Conservation (phyloP, 1,140 invertebrate genomes). For the Drosophila auraria region DNA sequence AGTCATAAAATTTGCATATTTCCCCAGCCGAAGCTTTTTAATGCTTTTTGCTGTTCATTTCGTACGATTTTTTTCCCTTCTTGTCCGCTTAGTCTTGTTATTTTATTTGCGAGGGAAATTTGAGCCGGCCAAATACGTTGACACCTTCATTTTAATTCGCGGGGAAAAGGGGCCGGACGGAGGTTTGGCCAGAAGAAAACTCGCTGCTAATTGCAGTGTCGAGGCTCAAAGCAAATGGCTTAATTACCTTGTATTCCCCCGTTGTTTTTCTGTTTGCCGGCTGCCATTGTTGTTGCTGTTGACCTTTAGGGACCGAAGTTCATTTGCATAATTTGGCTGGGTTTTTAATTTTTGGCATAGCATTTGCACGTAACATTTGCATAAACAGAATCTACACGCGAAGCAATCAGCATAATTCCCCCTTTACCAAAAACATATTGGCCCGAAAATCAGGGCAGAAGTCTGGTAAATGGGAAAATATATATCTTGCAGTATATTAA, state of each 20-base stretch:
- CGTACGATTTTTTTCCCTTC: not conserved
- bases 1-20: conserved; percentile 74
- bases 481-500: not conserved
- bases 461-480: not conserved
- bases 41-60: conserved; percentile 49
- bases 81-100: conserved; percentile 9
- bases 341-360: conserved; percentile 58
- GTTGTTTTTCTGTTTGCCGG: conserved; percentile 18
- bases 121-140: conserved; percentile 70
- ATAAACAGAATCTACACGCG: conserved; percentile 58
- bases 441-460: conserved; percentile 41
- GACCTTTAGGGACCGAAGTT: conserved; percentile 65
- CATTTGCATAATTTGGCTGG: conserved; percentile 77
- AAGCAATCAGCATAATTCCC: conserved; percentile 54
- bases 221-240: conserved; percentile 70
- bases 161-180: not conserved
- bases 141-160: conserved; percentile 66
- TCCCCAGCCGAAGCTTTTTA: conserved; percentile 46
- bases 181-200: conserved; percentile 38
- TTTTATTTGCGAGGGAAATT: conserved; percentile 36
- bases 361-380: conserved; percentile 64
- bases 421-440: conserved; percentile 30
- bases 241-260: conserved; percentile 67
- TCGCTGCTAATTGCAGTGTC: conserved; percentile 72
- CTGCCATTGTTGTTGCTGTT: conserved; percentile 23